Percentiles rank a stretch among this genome's conserved stretches.
Evolutionary conservation across 2,888 invertebrate genomes (phyloP).

Genomic region (Dolomedes plantarius): DNA sequence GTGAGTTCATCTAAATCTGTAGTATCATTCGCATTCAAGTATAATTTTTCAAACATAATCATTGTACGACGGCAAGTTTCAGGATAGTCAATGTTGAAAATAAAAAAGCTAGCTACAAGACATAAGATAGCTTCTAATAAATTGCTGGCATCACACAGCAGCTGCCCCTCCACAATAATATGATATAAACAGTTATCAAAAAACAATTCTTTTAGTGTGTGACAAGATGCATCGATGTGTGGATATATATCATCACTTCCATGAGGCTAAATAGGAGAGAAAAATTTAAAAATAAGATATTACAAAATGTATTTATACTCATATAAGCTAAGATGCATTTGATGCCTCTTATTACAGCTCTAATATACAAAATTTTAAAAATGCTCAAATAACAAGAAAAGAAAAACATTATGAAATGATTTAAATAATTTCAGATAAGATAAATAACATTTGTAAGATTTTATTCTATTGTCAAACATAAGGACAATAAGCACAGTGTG

Average conservation of each 20-base stretch:
- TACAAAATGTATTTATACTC: no score
- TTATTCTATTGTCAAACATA: no score
- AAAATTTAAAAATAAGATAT: no score
- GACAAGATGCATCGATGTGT: slow-evolving; percentile 13
- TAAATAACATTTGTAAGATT: no score
- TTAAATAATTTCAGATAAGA: no score
- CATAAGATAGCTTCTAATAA: slow-evolving; percentile 41
- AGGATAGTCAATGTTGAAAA: slow-evolving; percentile 57
- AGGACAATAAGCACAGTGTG: no score
- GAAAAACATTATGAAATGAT: no score
- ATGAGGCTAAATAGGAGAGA: slow-evolving; percentile 16
- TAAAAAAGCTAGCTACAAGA: slow-evolving; percentile 35
- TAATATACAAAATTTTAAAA: no score
- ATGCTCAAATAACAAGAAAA: no score
- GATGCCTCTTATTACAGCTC: no score
- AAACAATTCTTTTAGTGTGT: neutral
- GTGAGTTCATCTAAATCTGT: slow-evolving; percentile 14
- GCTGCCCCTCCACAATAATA: neutral
- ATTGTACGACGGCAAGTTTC: slow-evolving; percentile 17
- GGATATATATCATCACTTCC: neutral
- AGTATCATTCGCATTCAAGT: slow-evolving; percentile 39
- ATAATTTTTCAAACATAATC: slow-evolving; percentile 34
- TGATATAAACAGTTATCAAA: neutral
- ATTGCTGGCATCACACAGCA: slow-evolving; percentile 35
- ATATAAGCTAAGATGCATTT: no score